Percentiles rank a stretch among this genome's conserved stretches.
Evolutionary conservation across 1,140 invertebrate species (phyloP).

Genomic region (Gonatopus flavifemur): DNA sequence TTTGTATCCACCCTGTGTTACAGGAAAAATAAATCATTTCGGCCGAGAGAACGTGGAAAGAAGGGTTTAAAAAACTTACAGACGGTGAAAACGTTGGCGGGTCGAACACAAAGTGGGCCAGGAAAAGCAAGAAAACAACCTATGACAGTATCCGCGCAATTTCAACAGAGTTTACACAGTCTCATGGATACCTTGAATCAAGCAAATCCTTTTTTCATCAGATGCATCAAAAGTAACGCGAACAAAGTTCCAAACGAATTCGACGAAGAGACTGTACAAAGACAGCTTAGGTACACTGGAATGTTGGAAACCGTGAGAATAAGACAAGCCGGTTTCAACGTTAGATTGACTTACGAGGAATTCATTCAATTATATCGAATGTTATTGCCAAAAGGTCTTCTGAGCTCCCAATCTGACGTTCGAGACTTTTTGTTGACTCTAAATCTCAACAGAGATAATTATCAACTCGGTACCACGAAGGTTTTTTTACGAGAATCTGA

Average conservation of each 20-base stretch:
- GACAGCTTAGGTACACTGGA: slow-evolving; percentile 85
- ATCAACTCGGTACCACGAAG: slow-evolving; percentile 87
- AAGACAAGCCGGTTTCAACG: slow-evolving; percentile 92
- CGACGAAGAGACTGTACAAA: slow-evolving; percentile 91
- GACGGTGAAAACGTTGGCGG: slow-evolving; percentile 85
- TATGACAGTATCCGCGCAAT: slow-evolving; percentile 90
- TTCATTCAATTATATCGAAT: slow-evolving; percentile 93
- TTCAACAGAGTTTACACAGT: slow-evolving; percentile 87
- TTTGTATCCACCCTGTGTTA: no score
- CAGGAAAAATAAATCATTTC: slow-evolving; percentile 90
- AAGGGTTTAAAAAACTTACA: slow-evolving; percentile 86
- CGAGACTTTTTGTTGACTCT: slow-evolving; percentile 76
- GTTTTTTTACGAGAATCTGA: slow-evolving; percentile 94
- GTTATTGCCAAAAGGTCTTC: slow-evolving; percentile 81
- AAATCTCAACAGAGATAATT: slow-evolving; percentile 84
- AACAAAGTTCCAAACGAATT: slow-evolving; percentile 90
- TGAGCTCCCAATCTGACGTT: slow-evolving; percentile 80
- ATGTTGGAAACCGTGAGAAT: slow-evolving; percentile 97
- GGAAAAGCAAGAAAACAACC: slow-evolving; percentile 83
- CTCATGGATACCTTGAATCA: slow-evolving; percentile 93
- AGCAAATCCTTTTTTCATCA: slow-evolving; percentile 95
- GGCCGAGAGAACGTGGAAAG: slow-evolving; percentile 75
- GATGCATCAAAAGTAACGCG: slow-evolving; percentile 94
- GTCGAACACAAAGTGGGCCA: slow-evolving; percentile 65
- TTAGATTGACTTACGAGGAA: slow-evolving; percentile 89